Evolutionary conservation across 2,113 vertebrate species (phyloP), one percentile per base, ranked within the genome.

Genomic region (Pandion haliaetus): DNA sequence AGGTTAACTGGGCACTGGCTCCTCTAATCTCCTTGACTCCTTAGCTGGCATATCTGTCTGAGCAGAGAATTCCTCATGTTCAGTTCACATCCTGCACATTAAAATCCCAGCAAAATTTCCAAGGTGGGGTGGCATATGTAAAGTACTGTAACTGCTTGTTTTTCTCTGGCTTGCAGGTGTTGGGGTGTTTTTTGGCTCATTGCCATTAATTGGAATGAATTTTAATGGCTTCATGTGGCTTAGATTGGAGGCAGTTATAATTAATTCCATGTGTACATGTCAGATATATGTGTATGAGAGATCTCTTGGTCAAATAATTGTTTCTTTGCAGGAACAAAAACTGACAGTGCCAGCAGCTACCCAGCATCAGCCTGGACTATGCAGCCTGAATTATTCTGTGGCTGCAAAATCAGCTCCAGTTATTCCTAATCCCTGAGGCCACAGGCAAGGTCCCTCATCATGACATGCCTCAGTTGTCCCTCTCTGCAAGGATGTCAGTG

Each of bases 151-250:
- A 87, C 71, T 84, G 55, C 86, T 88, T 50, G 57, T 89, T 58
- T 80, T 80, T 94, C 76, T 74, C 74, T 80, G 70, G 44, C 26
- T 78, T 93, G 87, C 89, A 91, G 88, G 85, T 84, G 78, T 65
- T 83, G 5, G 5, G 10, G 83, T 95, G 91, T 55, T 76, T 97
- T 95, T 93, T 6, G 1, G 72, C 82, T 66, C 49, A 92, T 73
- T 90, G 80, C 44, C 40, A 77, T 95, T 97, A 91, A 94, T 69
- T 88, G 80, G 58, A 91, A 94, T 82, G 86, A 94, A 93, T 94
- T 96, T 92, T 95, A 96, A 97, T 90, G 77, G 92, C 44, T 96
- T 92, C 91, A 52, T 18, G 59, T 71, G 77, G 88, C 36, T 96
- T 67, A 82, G 47, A 76, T n/a, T 42, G 81, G 85, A 92, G 62